A percentile compares a stretch with the other conserved stretches of the same genome.
phyloP scores from a whole-genome alignment of 1,140 invertebrate genomes.

The Campoletis sonorensis region DNA sequence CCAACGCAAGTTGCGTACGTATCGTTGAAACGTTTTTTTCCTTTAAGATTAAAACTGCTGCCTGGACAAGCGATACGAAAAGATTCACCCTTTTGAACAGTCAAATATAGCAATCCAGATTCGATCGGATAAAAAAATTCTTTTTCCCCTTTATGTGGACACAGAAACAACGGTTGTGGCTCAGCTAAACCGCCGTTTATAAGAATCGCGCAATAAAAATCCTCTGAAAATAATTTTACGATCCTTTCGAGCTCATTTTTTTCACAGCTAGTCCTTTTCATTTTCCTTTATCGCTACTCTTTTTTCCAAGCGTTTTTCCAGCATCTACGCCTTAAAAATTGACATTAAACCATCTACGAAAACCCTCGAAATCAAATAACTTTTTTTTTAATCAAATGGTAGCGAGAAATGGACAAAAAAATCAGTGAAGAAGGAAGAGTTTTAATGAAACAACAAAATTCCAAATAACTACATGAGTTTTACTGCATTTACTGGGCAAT shows the following conservation, averaged over 20 bases:
- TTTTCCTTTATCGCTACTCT: too few species aligned
- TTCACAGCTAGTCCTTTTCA: too few species aligned
- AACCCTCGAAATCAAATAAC: too few species aligned
- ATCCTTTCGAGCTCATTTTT: neutral
- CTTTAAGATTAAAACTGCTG: slow-evolving; percentile 40
- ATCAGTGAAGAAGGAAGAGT: too few species aligned
- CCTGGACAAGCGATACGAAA: slow-evolving; percentile 56
- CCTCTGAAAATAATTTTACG: slow-evolving; percentile 9
- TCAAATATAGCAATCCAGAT: slow-evolving; percentile 30
- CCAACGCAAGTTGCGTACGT: slow-evolving; percentile 32
- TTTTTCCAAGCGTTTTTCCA: too few species aligned
- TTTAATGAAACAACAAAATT: neutral
- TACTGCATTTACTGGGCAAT: too few species aligned
- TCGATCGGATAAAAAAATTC: slow-evolving; percentile 48
- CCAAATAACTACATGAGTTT: too few species aligned
- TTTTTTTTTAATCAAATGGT: too few species aligned
- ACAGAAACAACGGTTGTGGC: slow-evolving; percentile 53
- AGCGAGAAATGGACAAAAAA: too few species aligned
- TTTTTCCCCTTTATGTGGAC: neutral
- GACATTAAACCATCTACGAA: too few species aligned
- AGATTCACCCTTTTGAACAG: slow-evolving; percentile 46
- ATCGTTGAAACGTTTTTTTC: neutral
- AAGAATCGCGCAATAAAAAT: slow-evolving; percentile 39
- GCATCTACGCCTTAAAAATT: too few species aligned
- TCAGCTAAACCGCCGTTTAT: slow-evolving; percentile 50